These are phyloP conservation scores for Stenotaenia linearis DNA, from an alignment of 2,888 invertebrate species.

Conservation along the genomic window DNA sequence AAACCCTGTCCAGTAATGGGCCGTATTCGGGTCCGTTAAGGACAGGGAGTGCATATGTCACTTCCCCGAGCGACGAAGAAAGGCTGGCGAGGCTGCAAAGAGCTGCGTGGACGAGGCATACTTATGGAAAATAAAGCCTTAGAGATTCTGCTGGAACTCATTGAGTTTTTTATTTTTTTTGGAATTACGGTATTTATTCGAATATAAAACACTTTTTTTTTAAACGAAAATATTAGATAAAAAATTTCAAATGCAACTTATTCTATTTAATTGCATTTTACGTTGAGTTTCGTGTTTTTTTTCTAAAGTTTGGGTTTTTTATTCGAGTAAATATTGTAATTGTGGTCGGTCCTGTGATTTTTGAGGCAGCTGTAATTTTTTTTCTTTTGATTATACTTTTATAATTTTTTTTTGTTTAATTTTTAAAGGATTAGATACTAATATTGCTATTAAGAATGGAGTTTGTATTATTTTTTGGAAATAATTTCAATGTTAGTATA, in stretches of 20 bases:
- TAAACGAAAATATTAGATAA: background rate
- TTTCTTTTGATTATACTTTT: too few relatives aligned
- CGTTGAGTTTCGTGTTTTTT: too few relatives aligned
- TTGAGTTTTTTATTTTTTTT: background rate
- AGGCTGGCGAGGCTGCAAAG: conserved; percentile 13
- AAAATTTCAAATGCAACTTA: too few relatives aligned
- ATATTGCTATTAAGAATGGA: background rate
- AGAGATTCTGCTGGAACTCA: background rate
- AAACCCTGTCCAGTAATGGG: conserved; percentile 10
- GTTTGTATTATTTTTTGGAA: background rate
- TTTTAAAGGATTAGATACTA: background rate
- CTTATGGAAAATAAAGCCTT: conserved; percentile 19
- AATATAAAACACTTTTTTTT: too few relatives aligned
- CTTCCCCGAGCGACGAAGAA: conserved; percentile 26
- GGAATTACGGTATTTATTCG: too few relatives aligned
- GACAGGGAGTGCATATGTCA: conserved; percentile 28
- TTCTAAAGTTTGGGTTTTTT: too few relatives aligned
- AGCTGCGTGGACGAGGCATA: conserved; percentile 29
- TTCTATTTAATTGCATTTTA: too few relatives aligned
- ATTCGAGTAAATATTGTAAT: background rate
- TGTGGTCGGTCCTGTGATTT: background rate
- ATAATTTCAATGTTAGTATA: background rate
- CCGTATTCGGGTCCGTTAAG: conserved; percentile 13
- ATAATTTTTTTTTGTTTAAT: background rate
- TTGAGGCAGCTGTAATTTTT: background rate